Conservation (phyloP, 2,797 vertebrate species). For the Acanthurus lineatus region DNA sequence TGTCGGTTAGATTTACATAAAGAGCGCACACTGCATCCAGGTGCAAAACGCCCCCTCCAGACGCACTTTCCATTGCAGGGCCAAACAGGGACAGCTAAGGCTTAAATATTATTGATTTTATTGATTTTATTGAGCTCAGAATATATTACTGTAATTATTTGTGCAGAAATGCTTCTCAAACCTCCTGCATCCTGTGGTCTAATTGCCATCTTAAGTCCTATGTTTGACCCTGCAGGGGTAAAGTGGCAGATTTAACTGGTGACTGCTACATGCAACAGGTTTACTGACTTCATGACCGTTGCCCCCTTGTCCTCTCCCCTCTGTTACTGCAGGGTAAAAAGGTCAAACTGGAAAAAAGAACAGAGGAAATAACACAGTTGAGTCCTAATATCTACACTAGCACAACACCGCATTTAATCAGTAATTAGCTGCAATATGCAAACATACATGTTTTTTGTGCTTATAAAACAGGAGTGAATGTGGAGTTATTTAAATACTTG, state of each 20-base stretch:
- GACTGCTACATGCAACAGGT: conserved; percentile 52
- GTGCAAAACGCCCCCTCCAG: conserved; percentile 20
- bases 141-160: conserved; percentile 38
- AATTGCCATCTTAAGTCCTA: conserved; percentile 18
- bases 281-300: conserved; percentile 43
- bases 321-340: conserved; percentile 31
- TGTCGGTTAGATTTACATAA: conserved; percentile 22
- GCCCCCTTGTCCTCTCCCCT: neutral
- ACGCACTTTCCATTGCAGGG: conserved; percentile 43
- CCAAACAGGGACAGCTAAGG: conserved; percentile 50
- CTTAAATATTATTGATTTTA: conserved; percentile 22
- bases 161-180: conserved; percentile 28
- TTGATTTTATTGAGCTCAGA: neutral
- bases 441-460: conserved; percentile 36
- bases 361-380: neutral
- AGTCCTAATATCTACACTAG: conserved; percentile 50
- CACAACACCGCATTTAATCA: conserved; percentile 41
- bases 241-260: conserved; percentile 26
- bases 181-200: conserved; percentile 35
- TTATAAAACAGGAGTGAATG: conserved; percentile 14
- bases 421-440: conserved; percentile 29
- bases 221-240: conserved; percentile 38
- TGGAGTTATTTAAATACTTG: conserved; percentile 39
- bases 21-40: conserved; percentile 54
- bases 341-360: conserved; percentile 43